Evolutionary conservation across 2,888 invertebrate genomes (phyloP).

Genomic region (Holacanthella duospinosa): DNA sequence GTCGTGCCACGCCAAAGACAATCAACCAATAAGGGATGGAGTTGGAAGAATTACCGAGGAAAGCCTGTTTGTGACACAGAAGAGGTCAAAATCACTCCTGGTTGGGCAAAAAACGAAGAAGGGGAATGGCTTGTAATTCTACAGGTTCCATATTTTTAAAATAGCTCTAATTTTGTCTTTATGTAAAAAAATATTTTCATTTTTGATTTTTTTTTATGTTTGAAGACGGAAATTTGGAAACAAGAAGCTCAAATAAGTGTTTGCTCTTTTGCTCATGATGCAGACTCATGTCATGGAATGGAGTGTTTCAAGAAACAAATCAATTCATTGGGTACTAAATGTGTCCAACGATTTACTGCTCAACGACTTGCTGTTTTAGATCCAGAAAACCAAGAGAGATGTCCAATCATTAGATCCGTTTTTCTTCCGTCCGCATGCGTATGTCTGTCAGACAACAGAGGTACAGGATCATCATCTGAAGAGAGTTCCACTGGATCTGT

Average conservation of each 20-base stretch:
- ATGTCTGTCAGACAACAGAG: constrained; percentile 19
- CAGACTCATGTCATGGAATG: constrained; percentile 9
- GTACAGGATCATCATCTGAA: not conserved
- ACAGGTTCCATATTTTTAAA: constrained; percentile 28
- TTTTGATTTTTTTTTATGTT: not conserved
- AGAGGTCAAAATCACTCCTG: constrained; percentile 34
- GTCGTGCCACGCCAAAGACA: not conserved
- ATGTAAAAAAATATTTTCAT: not conserved
- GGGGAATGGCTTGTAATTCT: constrained; percentile 37
- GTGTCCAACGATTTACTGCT: constrained; percentile 33
- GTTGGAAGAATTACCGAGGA: constrained; percentile 34
- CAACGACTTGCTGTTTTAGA: constrained; percentile 35
- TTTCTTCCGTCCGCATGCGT: constrained; percentile 37
- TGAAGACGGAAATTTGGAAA: constrained; percentile 32
- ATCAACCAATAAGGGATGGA: constrained; percentile 25
- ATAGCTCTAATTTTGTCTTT: not conserved
- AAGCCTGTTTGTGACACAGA: constrained; percentile 36
- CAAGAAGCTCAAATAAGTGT: constrained; percentile 37
- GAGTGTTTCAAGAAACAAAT: not conserved
- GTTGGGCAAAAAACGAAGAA: constrained; percentile 35
- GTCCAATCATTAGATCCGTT: constrained; percentile 34
- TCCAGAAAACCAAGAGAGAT: constrained; percentile 30
- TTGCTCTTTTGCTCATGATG: constrained; percentile 18
- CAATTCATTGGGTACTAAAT: constrained; percentile 13
- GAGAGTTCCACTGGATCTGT: not conserved